Evolutionary conservation across 2,888 invertebrate genomes (phyloP).

Genomic region (Aspidiotus destructor): DNA sequence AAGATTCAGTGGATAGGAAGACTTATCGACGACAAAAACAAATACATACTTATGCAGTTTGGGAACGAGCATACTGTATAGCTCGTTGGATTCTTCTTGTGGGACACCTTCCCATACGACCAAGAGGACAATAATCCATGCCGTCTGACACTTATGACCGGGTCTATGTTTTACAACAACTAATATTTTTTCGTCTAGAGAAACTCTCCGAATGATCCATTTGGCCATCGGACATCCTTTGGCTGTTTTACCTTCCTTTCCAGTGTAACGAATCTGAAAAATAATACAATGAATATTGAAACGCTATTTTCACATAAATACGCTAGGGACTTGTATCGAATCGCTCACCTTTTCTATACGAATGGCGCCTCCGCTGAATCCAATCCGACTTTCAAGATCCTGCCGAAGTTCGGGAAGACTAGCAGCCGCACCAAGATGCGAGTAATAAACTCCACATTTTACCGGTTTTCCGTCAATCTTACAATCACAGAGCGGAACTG

Average conservation of each 20-base stretch:
- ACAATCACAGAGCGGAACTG: slow-evolving; percentile 84
- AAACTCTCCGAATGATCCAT: slow-evolving; percentile 84
- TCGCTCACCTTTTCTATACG: slow-evolving; percentile 78
- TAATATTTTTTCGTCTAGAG: slow-evolving; percentile 77
- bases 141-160: slow-evolving; percentile 64
- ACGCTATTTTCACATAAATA: too few relatives aligned
- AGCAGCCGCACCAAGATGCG: slow-evolving; percentile 76
- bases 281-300: neutral
- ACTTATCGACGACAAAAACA: neutral
- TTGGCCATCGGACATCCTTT: slow-evolving; percentile 94
- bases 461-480: slow-evolving; percentile 74
- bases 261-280: slow-evolving; percentile 60
- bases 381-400: slow-evolving; percentile 75
- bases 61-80: slow-evolving; percentile 73
- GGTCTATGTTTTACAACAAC: slow-evolving; percentile 78
- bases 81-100: slow-evolving; percentile 65
- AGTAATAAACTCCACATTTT: slow-evolving; percentile 89
- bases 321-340: too few relatives aligned
- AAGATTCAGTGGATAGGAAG: neutral
- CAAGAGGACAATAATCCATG: slow-evolving; percentile 81
- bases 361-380: slow-evolving; percentile 71
- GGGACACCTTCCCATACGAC: slow-evolving; percentile 94
- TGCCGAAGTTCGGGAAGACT: slow-evolving; percentile 67
- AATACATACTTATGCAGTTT: slow-evolving; percentile 56
- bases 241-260: slow-evolving; percentile 89